These are phyloP conservation scores for Drosophila oshimai DNA, from an alignment of 1,140 invertebrate genomes.

Conservation along the genomic window DNA sequence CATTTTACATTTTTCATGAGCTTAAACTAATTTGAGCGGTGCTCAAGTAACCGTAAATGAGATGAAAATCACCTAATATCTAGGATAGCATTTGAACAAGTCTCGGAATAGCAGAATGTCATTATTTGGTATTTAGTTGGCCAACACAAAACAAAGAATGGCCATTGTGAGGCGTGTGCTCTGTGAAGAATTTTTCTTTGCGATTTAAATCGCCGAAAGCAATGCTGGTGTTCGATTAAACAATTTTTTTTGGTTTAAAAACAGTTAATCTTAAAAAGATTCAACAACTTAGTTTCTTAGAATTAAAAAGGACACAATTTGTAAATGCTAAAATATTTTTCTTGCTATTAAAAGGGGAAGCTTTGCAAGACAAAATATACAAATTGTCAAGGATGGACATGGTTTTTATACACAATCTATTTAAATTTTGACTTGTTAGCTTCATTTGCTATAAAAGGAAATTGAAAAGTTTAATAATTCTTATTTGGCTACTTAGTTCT, in stretches of 20 bases:
- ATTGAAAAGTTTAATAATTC: neutral
- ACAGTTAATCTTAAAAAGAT: neutral
- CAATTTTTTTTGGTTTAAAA: neutral
- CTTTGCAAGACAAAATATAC: too few relatives aligned
- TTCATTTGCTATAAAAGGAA: too few relatives aligned
- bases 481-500: constrained; percentile 6
- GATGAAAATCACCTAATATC: constrained; percentile 20
- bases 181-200: neutral
- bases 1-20: constrained; percentile 25
- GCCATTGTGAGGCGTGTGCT: constrained; percentile 8
- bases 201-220: neutral
- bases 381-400: too few relatives aligned
- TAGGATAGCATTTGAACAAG: constrained; percentile 19
- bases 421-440: too few relatives aligned
- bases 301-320: too few relatives aligned
- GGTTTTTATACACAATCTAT: too few relatives aligned
- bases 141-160: constrained; percentile 6
- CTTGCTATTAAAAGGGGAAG: too few relatives aligned
- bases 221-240: neutral
- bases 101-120: neutral
- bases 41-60: constrained; percentile 19
- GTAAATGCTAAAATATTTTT: too few relatives aligned
- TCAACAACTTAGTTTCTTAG: neutral
- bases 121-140: constrained; percentile 30
- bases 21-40: constrained; percentile 27